Evolutionary conservation across 2,797 vertebrate species (phyloP), one percentile per base, ranked within the genome.

Genomic region (Cheracebus regulus): DNA sequence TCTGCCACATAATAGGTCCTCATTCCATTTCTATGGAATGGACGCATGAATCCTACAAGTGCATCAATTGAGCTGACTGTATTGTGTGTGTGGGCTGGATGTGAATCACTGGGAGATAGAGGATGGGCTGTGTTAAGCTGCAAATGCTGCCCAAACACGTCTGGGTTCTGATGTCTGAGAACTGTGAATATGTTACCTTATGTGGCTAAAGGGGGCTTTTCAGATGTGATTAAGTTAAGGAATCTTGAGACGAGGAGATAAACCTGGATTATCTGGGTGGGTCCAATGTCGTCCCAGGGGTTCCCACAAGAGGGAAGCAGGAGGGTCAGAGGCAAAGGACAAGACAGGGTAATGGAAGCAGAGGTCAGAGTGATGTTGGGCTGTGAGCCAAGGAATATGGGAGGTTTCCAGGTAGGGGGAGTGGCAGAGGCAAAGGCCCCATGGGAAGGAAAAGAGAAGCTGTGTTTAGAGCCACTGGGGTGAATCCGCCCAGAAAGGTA

Each of bases 61-160:
- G 28, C 6, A 30, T 33, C 44, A 15, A 0, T 12, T n/a, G 67
- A 95, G 58, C 36, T 22, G 22, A 22, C 19, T 39, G 33, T 30
- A 12, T 50, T 84, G 20, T 52, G 80, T 48, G 11, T 1, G 19
- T 33, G 20, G 7, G 44, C 55, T 44, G 28, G 73, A 7, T 33
- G n/a, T 15, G 24, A 44, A 15, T 36, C 61, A 73, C 14, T 5
- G 36, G 17, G 76, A 44, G 4, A 41, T 28, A 1, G 19, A 11
- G 22, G 7, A 41, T 1, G 0, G 36, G 10, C 4, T 17, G 2
- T 8, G 5, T 4, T 6, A 6, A 64, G 24, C 24, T 61, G 58
- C 50, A 46, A n/a, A n/a, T 20, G 22, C 64, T 46, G 28, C 61
- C 84, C 41, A 48, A 52, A 80, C 46, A 26, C 0, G 5, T 10